Evolutionary conservation across 2,888 invertebrate genomes (phyloP), one percentile per base, ranked within the genome.

Genomic region (Pollenia griseotomentosa): DNA sequence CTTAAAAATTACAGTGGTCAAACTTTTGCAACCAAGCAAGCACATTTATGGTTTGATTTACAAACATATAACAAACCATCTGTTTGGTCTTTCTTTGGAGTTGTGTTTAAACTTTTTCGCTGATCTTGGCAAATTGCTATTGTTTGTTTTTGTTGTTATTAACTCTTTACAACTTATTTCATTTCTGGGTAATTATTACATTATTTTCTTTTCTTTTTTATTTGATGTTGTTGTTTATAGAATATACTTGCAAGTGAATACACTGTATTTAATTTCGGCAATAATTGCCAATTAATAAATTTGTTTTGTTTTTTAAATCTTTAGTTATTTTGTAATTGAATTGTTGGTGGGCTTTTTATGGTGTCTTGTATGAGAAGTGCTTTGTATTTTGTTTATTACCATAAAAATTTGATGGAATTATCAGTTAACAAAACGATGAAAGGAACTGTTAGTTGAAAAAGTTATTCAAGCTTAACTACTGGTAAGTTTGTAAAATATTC

Each of bases 161-260:
- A 33, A 33, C 53, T 79, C 48, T 80, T 44, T 66, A 57, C 63
- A 51, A 57, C 23, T 81, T 68, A 81, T 63, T 78, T 73, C 80
- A 55, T 83, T 88, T 88, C 73, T 83, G 68, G 75, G 80, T 86
- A 78, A 74, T 78, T 78, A 84, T 86, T 84, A 79, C 71, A 82
- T 75, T 65, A 33, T 33, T 33, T 79, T 57, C 44, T 68, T 74
- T 57, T 68, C 48, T 63, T 83, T 71, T 77, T 46, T 55, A 53
- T 61, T 61, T 75, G 7, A 40, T 65, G 57, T 65, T 55, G 59
- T 87, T 83, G 23, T 79, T 66, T 74, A 33, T 33, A 33, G 33
- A 33, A 33, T 33, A 33, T 19, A 46, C 19, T 71, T 48, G 23
- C 57, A 71, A 71, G 65, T 48, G 23, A 48, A 48, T 78, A 33